phyloP scores from a whole-genome alignment of 2,797 vertebrate species.

The Momotus momota region DNA sequence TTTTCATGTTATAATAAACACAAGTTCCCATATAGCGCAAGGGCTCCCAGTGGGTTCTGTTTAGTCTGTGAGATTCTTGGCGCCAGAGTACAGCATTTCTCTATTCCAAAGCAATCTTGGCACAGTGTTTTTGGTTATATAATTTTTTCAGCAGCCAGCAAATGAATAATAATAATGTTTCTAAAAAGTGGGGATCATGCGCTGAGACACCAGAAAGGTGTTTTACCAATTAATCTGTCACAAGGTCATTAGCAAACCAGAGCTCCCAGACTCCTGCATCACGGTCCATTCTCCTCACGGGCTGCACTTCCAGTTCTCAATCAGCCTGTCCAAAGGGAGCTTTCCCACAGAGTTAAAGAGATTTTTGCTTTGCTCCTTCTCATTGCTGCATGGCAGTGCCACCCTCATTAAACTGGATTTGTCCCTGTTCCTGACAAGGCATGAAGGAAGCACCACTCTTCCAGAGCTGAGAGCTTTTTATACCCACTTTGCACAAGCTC shows the following conservation, averaged over 20 bases:
- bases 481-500: conserved; percentile 6
- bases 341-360: conserved; percentile 10
- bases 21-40: background rate
- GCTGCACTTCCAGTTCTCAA: background rate
- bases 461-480: background rate
- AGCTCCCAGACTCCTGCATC: conserved; percentile 20
- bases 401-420: conserved; percentile 44
- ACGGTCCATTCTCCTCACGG: background rate
- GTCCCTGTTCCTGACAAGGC: background rate
- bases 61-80: conserved; percentile 55
- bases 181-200: background rate
- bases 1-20: conserved; percentile 51
- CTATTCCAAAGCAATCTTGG: conserved; percentile 48
- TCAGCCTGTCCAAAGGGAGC: background rate
- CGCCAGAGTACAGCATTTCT: background rate
- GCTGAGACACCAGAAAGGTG: conserved; percentile 22
- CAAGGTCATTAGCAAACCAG: conserved; percentile 24
- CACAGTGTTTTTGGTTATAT: conserved; percentile 16
- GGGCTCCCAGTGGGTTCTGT: conserved; percentile 49
- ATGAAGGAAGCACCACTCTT: conserved; percentile 4
- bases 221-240: conserved; percentile 46
- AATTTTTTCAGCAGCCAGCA: conserved; percentile 18
- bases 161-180: conserved; percentile 6
- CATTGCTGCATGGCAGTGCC: conserved; percentile 35
- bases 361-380: background rate